Conservation (phyloP, 2,797 vertebrate species). For the Apogon talboti region DNA sequence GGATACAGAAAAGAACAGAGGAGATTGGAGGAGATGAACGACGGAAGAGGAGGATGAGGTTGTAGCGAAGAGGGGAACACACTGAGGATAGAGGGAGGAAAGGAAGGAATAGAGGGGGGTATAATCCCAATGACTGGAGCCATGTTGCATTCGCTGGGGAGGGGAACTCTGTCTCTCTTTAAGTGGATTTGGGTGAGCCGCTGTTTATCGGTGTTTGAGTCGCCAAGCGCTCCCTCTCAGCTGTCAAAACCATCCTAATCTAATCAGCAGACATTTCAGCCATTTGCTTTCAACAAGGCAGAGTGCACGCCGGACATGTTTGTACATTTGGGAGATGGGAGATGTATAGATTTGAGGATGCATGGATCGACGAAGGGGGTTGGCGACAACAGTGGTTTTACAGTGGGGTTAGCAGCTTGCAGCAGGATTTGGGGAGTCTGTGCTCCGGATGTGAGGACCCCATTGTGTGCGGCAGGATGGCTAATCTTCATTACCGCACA, state of each 20-base stretch:
- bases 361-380: slow-evolving; percentile 23
- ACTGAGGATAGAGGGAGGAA: slow-evolving; percentile 24
- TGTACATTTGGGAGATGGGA: slow-evolving; percentile 6
- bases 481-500: slow-evolving; percentile 83
- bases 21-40: slow-evolving; percentile 39
- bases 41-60: slow-evolving; percentile 58
- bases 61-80: slow-evolving; percentile 44
- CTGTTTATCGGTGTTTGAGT: slow-evolving; percentile 75
- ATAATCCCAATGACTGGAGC: slow-evolving; percentile 74
- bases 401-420: slow-evolving; percentile 74
- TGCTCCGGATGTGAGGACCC: slow-evolving; percentile 72
- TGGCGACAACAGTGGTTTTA: slow-evolving; percentile 70
- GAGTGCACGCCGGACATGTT: slow-evolving; percentile 40
- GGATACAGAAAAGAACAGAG: slow-evolving; percentile 44
- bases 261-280: slow-evolving; percentile 79
- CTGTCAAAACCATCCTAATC: slow-evolving; percentile 82
- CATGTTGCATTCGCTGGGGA: slow-evolving; percentile 71
- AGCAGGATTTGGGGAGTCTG: slow-evolving; percentile 77
- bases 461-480: slow-evolving; percentile 78
- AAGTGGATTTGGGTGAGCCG: slow-evolving; percentile 83
- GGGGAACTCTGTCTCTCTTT: slow-evolving; percentile 79
- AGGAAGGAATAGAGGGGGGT: slow-evolving; percentile 20
- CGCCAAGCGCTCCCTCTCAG: slow-evolving; percentile 70
- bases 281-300: slow-evolving; percentile 71
- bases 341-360: slow-evolving; percentile 15